Evolutionary conservation across 2,113 vertebrate genomes (phyloP), one percentile per base, ranked within the genome.

Genomic region (Siniperca chuatsi): DNA sequence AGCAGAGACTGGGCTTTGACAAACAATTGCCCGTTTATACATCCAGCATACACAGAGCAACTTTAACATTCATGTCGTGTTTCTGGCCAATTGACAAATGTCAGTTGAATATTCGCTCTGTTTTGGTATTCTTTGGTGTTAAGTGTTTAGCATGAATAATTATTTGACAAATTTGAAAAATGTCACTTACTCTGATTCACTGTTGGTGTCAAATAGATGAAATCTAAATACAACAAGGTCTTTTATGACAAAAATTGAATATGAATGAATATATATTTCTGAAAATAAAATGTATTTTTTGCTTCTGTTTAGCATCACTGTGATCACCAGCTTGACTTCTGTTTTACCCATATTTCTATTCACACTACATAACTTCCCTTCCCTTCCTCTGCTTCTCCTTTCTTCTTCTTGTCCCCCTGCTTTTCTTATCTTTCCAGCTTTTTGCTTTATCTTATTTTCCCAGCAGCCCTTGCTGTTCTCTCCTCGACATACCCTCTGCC

Each of bases 401-500:
- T 50, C n/a, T 12, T 57, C n/a, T 33, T 40, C 71, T 57, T 3
- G 10, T 60, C 40, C 25, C 21, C 12, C 37, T 70, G 8, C 57
- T 20, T 16, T 23, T 88, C 82, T 72, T 54, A 16, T 89, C 73
- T 72, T 61, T 69, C 40, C 44, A 81, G 79, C 69, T 48, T 44
- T 55, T 82, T 16, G n/a, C 61, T 75, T 52, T 9, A 67, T 85
- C 70, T 67, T 44, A 25, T 78, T 84, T 75, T 79, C 71, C 75
- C 82, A 75, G 75, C 70, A 81, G 40, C 58, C 61, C 73, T 70
- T 58, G 60, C 57, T 52, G 66, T 48, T 69, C 55, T 29, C 52
- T 54, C 54, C 48, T 54, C 44, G n/a, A 48, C 23, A 10, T 2
- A 46, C 42, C 35, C n/a, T 61, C 46, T 61, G 35, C 55, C 44